Percentiles rank a stretch among this genome's conserved stretches.
Evolutionary conservation across 2,888 invertebrate genomes (phyloP).

Genomic region (Dasysyrphus tricinctus): DNA sequence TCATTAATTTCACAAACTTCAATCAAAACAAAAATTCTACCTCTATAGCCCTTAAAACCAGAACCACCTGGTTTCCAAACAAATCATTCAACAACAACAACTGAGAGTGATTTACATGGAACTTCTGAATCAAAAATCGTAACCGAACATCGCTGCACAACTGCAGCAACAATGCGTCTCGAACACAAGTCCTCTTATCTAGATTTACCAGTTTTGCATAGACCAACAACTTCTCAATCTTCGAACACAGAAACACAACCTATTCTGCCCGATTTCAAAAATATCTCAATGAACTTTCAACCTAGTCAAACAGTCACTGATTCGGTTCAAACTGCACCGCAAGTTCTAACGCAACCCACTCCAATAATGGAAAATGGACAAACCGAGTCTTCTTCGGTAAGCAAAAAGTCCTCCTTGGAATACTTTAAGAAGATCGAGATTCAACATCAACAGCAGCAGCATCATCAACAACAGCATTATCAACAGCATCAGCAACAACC

Average conservation of each 20-base stretch:
- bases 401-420: constrained; percentile 87
- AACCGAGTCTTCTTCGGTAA: constrained; percentile 85
- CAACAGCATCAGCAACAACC: constrained; percentile 53
- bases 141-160: constrained; percentile 84
- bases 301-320: constrained; percentile 77
- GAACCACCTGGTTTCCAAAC: constrained; percentile 81
- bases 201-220: constrained; percentile 80
- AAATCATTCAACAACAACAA: constrained; percentile 79
- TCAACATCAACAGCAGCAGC: constrained; percentile 78
- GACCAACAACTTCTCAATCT: constrained; percentile 77
- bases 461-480: constrained; percentile 73
- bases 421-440: constrained; percentile 87
- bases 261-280: constrained; percentile 48
- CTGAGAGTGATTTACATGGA: constrained; percentile 82
- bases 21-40: background rate
- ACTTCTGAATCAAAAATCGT: constrained; percentile 83
- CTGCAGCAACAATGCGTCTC: constrained; percentile 84
- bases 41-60: constrained; percentile 78
- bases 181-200: constrained; percentile 82
- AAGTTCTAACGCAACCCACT: constrained; percentile 79
- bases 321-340: constrained; percentile 79
- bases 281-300: constrained; percentile 77
- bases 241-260: constrained; percentile 52
- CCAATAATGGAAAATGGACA: constrained; percentile 50
- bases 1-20: constrained; percentile 42